Evolutionary conservation across 2,113 vertebrate species (phyloP), one percentile per base, ranked within the genome.

Genomic region (Stegastes partitus): DNA sequence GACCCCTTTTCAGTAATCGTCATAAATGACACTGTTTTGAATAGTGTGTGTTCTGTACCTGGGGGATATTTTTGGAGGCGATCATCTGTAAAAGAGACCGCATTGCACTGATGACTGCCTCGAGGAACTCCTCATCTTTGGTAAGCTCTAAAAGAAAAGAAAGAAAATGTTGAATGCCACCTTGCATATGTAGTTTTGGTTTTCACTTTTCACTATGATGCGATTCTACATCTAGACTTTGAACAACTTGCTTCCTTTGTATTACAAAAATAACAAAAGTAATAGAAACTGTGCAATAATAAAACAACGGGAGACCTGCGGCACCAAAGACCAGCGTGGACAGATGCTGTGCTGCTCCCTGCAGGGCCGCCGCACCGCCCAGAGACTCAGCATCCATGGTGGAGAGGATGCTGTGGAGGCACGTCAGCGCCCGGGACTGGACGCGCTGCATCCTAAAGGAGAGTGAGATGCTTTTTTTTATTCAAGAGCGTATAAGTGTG

Each of bases 371-470:
- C 6, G 91, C 79, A 59, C 97, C 98, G 31, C 98, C 98, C 45
- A 99, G 94, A 63, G 94, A 94, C 75, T 98, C 96, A n/a, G 94
- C 76, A 0, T 98, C 97, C 87, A 98, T 95, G 65, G 95, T 92
- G 73, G 96, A 95, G 73, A 99, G 91, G 42, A 99, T 96, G 81
- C 95, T 99, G 47, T 99, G 97, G 44, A 99, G 96, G 80, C 97
- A 98, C 0, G 96, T 96, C 66, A 99, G 93, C 3, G 98, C 98
- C 79, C 98, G 94, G 34, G 95, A 97, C 86, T 99, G 98, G 8
- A 99, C 91, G 0, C 94, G 93, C 53, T 91, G 94, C 93, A 99
- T 95, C 68, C 98, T 99, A 85, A 45, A 93, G 86, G 12, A 57
- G 19, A 49, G 39, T 0, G 11, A 49, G 21, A n/a, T 0, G 4